These are phyloP conservation scores for Nomada lathburiana DNA, from an alignment of 2,888 invertebrate genomes.

Conservation along the genomic window DNA sequence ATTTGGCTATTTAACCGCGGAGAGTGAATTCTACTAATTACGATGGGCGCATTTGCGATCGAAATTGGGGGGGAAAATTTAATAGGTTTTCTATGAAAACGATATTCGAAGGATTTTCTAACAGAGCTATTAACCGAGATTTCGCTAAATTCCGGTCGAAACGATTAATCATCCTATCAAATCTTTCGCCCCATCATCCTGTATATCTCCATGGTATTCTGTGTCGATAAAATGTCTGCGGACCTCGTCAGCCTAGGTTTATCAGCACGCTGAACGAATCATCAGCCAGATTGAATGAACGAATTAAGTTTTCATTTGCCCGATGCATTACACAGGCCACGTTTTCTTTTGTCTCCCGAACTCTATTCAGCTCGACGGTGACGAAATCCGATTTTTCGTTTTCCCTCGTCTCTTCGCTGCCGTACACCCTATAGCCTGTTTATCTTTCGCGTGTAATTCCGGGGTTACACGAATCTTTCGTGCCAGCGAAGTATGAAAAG, in stretches of 20 bases:
- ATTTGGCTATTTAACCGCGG: too few relatives aligned
- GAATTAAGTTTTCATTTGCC: slow-evolving; percentile 71
- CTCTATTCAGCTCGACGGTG: background rate
- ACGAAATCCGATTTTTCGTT: background rate
- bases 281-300: slow-evolving; percentile 67
- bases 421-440: background rate
- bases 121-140: background rate
- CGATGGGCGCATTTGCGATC: too few relatives aligned
- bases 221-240: slow-evolving; percentile 21
- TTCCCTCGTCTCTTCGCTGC: background rate
- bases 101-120: background rate
- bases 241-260: slow-evolving; percentile 43
- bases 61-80: background rate
- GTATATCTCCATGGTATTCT: slow-evolving; percentile 19
- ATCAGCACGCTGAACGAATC: slow-evolving; percentile 58
- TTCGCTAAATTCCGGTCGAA: slow-evolving; percentile 5
- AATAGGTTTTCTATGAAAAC: background rate
- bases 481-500: background rate
- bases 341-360: slow-evolving; percentile 32
- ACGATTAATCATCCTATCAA: slow-evolving; percentile 46
- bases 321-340: slow-evolving; percentile 44
- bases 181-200: background rate
- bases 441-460: background rate
- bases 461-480: background rate
- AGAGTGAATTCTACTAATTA: too few relatives aligned